Percentiles rank a stretch among this genome's conserved stretches.
Conservation (phyloP, 2,797 vertebrate species). For the Apogon hyalosoma region DNA sequence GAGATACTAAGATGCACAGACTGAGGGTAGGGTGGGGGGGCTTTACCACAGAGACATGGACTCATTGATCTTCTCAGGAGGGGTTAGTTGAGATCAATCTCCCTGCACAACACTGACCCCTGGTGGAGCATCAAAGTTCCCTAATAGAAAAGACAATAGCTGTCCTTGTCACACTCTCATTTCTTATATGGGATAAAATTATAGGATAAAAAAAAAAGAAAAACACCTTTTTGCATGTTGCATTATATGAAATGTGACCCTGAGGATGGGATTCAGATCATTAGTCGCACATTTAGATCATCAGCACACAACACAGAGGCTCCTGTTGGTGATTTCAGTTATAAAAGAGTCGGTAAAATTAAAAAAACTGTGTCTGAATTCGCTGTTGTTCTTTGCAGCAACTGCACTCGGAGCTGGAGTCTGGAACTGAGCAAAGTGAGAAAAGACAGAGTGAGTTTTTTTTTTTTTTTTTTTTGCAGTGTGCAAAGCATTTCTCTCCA, state of each 20-base stretch:
- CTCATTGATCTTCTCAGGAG: constrained; percentile 70
- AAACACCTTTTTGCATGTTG: neutral
- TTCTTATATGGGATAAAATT: neutral
- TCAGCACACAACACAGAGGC: neutral
- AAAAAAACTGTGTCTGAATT: neutral
- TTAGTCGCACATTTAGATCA: neutral
- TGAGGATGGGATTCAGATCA: neutral
- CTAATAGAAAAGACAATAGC: constrained; percentile 43
- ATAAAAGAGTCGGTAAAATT: neutral
- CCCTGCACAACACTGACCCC: constrained; percentile 83
- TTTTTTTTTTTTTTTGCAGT: neutral
- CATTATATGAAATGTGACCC: neutral
- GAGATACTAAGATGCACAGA: constrained; percentile 48
- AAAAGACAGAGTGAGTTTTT: neutral
- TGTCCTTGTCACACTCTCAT: neutral
- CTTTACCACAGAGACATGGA: constrained; percentile 51
- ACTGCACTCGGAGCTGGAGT: neutral
- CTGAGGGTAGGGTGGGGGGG: neutral
- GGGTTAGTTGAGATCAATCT: constrained; percentile 67
- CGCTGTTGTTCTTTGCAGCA: neutral
- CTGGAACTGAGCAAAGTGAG: constrained; percentile 16
- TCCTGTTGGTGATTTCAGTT: neutral
- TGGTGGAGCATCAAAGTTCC: constrained; percentile 73
- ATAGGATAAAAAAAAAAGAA: too few species aligned
- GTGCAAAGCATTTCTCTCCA: constrained; percentile 41